These are phyloP conservation scores for Macropus fuliginosus DNA, from an alignment of 2,797 vertebrate species.

Conservation along the genomic window DNA sequence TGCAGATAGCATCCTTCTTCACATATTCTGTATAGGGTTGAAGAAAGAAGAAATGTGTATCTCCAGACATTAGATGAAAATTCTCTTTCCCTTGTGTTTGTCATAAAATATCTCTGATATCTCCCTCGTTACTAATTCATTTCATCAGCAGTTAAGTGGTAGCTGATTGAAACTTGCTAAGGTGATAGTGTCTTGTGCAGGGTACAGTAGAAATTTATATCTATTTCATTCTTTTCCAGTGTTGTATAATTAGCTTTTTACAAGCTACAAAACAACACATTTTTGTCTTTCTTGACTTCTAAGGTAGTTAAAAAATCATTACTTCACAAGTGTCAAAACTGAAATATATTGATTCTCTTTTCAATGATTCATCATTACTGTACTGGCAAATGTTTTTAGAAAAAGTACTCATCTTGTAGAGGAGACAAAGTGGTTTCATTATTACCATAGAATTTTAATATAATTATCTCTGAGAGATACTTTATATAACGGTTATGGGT, in stretches of 20 bases:
- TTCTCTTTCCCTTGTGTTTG: not conserved
- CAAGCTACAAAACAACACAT: not conserved
- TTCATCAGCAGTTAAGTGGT: not conserved
- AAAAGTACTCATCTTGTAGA: too few relatives aligned
- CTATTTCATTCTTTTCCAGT: not conserved
- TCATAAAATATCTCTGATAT: not conserved
- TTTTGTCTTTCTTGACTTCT: not conserved
- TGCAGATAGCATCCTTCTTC: too few relatives aligned
- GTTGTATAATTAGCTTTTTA: not conserved
- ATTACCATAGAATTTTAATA: too few relatives aligned
- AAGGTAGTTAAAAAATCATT: not conserved
- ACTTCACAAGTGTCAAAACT: not conserved
- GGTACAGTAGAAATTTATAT: too few relatives aligned
- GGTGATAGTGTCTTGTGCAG: too few relatives aligned
- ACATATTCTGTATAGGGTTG: too few relatives aligned
- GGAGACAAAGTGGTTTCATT: too few relatives aligned
- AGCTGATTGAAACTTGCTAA: not conserved
- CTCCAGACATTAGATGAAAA: not conserved
- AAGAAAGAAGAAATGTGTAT: not conserved
- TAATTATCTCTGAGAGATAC: too few relatives aligned
- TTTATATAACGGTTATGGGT: too few relatives aligned
- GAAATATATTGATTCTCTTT: too few relatives aligned
- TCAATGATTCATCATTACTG: too few relatives aligned
- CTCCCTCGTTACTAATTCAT: not conserved
- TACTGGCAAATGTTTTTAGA: too few relatives aligned